These are phyloP conservation scores for Drepana falcataria DNA, from an alignment of 2,888 invertebrate genomes.

Conservation along the genomic window DNA sequence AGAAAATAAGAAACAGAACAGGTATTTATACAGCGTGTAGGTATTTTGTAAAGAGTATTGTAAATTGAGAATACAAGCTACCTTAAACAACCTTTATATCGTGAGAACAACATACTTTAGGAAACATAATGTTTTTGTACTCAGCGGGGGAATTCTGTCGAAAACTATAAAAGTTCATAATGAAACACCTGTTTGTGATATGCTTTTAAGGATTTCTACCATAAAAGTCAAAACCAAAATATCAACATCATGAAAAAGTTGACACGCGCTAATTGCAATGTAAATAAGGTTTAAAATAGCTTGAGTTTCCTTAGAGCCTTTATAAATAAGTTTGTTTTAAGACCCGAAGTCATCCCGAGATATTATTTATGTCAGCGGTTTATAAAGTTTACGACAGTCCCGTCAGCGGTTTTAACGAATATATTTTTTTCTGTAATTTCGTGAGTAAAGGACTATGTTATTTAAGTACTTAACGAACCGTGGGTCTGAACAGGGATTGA, in stretches of 20 bases:
- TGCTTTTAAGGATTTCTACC: constrained; percentile 42
- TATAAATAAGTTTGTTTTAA: background rate
- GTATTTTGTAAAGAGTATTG: background rate
- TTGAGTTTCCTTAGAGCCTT: constrained; percentile 32
- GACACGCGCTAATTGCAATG: background rate
- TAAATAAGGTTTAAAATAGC: constrained; percentile 1
- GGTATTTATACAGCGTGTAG: too few species aligned
- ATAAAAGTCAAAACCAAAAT: constrained; percentile 32
- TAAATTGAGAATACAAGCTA: background rate
- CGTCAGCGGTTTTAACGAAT: constrained; percentile 46
- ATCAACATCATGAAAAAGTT: background rate
- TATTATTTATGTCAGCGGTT: constrained; percentile 69
- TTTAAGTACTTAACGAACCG: background rate
- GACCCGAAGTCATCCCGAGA: constrained; percentile 45
- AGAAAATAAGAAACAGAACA: too few species aligned
- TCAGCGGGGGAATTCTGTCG: constrained; percentile 13
- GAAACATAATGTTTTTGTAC: constrained; percentile 8
- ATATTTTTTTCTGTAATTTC: constrained; percentile 52
- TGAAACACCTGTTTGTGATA: constrained; percentile 47
- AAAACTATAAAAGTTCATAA: constrained; percentile 37
- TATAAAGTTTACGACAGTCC: constrained; percentile 34
- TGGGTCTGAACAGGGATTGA: constrained; percentile 4
- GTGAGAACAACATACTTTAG: constrained; percentile 28
- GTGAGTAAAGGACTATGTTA: constrained; percentile 38
- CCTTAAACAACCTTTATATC: constrained; percentile 34